These are phyloP conservation scores for Drosophila carrolli DNA, from an alignment of 1,140 invertebrate genomes.

Conservation along the genomic window DNA sequence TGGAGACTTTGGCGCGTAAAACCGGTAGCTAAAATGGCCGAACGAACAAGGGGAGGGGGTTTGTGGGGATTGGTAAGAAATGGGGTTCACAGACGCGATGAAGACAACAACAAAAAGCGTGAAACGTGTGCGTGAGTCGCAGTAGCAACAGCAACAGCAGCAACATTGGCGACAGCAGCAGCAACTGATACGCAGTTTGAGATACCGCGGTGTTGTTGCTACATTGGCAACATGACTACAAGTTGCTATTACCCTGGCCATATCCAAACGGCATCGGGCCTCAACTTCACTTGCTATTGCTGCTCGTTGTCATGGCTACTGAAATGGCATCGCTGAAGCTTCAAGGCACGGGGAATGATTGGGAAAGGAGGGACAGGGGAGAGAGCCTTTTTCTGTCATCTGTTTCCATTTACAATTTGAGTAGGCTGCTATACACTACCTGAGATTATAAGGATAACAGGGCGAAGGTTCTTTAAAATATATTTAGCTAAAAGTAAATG, in stretches of 20 bases:
- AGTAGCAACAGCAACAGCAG: conserved; percentile 16
- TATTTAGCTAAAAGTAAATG: too few species aligned
- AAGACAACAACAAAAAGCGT: conserved; percentile 64
- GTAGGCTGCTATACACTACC: conserved; percentile 1
- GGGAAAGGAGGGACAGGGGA: not conserved
- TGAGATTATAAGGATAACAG: too few species aligned
- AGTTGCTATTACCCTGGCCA: conserved; percentile 41
- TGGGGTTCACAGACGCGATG: conserved; percentile 21
- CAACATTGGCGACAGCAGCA: conserved; percentile 31
- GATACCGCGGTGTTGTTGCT: conserved; percentile 73
- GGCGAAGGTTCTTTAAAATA: too few species aligned
- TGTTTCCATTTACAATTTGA: conserved; percentile 54
- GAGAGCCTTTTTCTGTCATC: conserved; percentile 25
- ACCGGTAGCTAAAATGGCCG: conserved; percentile 77
- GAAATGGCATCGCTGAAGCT: conserved; percentile 13
- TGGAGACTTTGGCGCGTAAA: conserved; percentile 79
- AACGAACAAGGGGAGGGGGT: conserved; percentile 11
- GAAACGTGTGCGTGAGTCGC: conserved; percentile 67
- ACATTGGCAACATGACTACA: conserved; percentile 64
- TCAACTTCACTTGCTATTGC: conserved; percentile 40
- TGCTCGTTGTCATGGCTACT: conserved; percentile 48
- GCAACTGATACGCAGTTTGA: conserved; percentile 59
- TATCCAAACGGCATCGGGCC: conserved; percentile 32
- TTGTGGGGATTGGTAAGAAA: conserved; percentile 17
- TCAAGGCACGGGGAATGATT: not conserved